Evolutionary conservation across 2,888 invertebrate species (phyloP).

Genomic region (Athripsodes cinereus): DNA sequence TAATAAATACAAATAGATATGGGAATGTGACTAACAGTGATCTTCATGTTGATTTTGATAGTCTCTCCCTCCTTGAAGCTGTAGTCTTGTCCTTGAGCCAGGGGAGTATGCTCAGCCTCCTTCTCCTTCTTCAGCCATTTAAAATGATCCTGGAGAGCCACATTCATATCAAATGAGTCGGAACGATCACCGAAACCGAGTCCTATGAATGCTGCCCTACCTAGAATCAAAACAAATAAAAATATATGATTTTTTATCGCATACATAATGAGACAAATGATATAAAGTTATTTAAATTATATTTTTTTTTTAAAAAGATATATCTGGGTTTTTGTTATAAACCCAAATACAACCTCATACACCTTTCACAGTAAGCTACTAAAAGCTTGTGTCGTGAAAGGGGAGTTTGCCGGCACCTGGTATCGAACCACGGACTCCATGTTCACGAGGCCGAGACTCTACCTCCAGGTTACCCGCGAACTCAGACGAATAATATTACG

Average conservation of each 20-base stretch:
- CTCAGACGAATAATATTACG: no score
- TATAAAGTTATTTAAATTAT: no score
- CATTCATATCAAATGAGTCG: slow-evolving; percentile 98
- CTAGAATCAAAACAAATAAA: slow-evolving; percentile 38
- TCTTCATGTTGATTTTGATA: slow-evolving; percentile 98
- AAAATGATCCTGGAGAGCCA: slow-evolving; percentile 96
- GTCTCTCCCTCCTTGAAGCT: slow-evolving; percentile 99
- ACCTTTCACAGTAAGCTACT: no score
- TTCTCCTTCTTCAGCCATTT: slow-evolving; percentile 88
- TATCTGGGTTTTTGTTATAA: no score
- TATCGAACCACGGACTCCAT: no score
- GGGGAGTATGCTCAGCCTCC: slow-evolving; percentile 63
- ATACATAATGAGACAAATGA: no score
- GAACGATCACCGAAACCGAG: slow-evolving; percentile 96
- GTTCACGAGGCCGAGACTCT: no score
- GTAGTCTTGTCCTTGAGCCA: slow-evolving; percentile 80
- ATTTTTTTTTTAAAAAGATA: no score
- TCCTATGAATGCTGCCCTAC: slow-evolving; percentile 89
- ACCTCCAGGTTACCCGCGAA: no score
- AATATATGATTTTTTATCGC: background rate
- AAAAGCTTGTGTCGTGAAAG: no score
- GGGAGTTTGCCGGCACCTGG: no score
- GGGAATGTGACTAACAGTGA: slow-evolving; percentile 60
- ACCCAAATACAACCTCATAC: no score
- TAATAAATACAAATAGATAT: background rate